phyloP scores from a whole-genome alignment of 2,888 invertebrate genomes.

The Cloeon dipterum region DNA sequence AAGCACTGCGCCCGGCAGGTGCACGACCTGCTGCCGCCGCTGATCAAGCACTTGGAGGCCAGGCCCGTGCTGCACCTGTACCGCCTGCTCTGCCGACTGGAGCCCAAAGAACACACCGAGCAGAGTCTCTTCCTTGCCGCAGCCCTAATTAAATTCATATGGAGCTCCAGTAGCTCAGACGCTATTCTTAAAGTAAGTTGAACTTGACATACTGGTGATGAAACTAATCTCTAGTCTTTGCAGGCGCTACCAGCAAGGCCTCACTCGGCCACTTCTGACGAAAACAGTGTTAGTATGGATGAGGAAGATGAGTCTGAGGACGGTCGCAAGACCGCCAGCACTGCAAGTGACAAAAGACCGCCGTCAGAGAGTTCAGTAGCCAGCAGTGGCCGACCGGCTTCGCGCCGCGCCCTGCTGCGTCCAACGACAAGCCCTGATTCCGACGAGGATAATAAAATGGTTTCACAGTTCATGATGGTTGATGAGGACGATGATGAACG shows the following conservation, averaged over 20 bases:
- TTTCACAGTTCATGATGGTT: too few species aligned
- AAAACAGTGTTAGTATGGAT: conserved; percentile 58
- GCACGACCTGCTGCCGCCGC: conserved; percentile 68
- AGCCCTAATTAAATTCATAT: conserved; percentile 72
- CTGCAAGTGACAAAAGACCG: conserved; percentile 8
- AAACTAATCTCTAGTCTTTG: too few species aligned
- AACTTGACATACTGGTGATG: too few species aligned
- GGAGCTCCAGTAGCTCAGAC: conserved; percentile 40
- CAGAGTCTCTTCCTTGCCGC: conserved; percentile 81
- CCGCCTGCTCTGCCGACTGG: conserved; percentile 61
- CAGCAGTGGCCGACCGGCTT: too few species aligned
- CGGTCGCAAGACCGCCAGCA: conserved; percentile 20
- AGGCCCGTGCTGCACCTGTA: conserved; percentile 76
- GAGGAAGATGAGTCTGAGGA: conserved; percentile 40
- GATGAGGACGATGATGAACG: too few species aligned
- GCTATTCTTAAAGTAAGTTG: too few species aligned
- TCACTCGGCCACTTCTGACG: too few species aligned
- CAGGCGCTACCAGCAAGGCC: too few species aligned
- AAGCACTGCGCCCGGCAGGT: conserved; percentile 90
- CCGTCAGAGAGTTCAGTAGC: too few species aligned
- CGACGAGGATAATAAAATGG: too few species aligned
- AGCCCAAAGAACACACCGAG: conserved; percentile 81
- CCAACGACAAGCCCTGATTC: too few species aligned
- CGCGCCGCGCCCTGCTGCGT: too few species aligned
- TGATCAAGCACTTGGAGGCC: conserved; percentile 74